Percentiles rank a stretch among this genome's conserved stretches.
These are phyloP conservation scores for Papilio glaucus DNA, from an alignment of 1,140 invertebrate species.

Conservation along the genomic window DNA sequence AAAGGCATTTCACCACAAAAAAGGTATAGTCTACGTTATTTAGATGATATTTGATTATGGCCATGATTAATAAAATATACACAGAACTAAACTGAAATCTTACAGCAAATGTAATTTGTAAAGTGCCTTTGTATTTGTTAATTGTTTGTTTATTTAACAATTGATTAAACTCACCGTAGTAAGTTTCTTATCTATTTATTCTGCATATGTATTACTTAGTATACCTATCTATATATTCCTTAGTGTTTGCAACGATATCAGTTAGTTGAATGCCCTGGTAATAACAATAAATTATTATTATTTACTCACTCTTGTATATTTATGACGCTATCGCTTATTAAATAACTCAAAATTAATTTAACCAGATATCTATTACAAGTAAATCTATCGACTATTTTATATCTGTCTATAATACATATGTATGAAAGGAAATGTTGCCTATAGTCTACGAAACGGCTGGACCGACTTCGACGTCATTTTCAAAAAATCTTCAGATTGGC, in stretches of 20 bases:
- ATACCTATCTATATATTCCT: background rate
- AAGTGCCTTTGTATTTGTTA: background rate
- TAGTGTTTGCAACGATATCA: background rate
- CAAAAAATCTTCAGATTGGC: too few species aligned
- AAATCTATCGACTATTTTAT: too few species aligned
- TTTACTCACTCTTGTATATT: background rate
- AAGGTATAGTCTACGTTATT: too few species aligned
- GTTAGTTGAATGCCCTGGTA: background rate
- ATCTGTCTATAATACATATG: too few species aligned
- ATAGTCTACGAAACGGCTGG: too few species aligned
- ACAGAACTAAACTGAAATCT: too few species aligned
- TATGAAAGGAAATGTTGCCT: too few species aligned
- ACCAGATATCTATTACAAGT: background rate
- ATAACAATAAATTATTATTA: slow-evolving; percentile 13
- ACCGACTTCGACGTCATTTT: too few species aligned
- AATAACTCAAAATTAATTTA: slow-evolving; percentile 23
- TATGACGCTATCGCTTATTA: background rate
- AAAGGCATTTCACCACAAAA: too few species aligned
- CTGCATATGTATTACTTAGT: background rate
- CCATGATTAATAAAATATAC: too few species aligned
- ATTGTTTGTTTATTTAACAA: slow-evolving; percentile 9
- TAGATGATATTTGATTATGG: too few species aligned
- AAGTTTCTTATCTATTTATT: background rate
- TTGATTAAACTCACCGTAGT: slow-evolving; percentile 3
- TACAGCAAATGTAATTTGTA: background rate